A percentile compares a stretch with the other conserved stretches of the same genome.
Evolutionary conservation across 2,113 vertebrate species (phyloP).

Genomic region (Etheostoma spectabile): DNA sequence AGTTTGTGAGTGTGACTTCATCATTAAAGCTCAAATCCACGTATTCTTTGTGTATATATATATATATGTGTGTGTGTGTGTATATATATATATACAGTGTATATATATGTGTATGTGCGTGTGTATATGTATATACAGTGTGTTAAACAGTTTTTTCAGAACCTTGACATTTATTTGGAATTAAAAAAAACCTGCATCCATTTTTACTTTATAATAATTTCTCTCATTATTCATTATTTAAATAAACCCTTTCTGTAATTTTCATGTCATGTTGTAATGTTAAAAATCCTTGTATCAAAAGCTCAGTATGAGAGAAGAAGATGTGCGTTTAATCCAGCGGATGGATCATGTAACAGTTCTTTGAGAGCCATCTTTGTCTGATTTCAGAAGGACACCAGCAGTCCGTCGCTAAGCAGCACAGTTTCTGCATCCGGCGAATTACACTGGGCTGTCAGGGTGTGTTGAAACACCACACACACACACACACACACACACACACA

Average conservation of each 20-base stretch:
- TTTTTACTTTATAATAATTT: not conserved
- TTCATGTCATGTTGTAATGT: not conserved
- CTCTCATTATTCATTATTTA: not conserved
- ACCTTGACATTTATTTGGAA: not conserved
- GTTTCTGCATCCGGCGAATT: constrained; percentile 82
- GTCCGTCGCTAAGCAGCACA: constrained; percentile 88
- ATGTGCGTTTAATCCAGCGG: not conserved
- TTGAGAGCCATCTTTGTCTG: constrained; percentile 23
- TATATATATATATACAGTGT: no score
- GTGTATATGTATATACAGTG: no score
- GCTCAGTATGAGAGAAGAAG: not conserved
- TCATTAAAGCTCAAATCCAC: not conserved
- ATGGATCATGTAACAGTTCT: not conserved
- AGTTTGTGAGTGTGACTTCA: constrained; percentile 91
- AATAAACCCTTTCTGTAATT: not conserved
- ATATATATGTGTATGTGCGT: no score
- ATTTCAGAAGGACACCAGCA: constrained; percentile 92
- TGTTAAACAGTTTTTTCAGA: not conserved
- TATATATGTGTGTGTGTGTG: no score
- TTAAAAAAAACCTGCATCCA: not conserved
- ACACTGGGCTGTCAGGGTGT: constrained; percentile 96
- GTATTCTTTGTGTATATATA: not conserved
- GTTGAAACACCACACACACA: constrained; percentile 45
- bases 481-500: no score
- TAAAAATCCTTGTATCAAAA: not conserved